Evolutionary conservation across 2,797 vertebrate species (phyloP).

Genomic region (Carduelis carduelis): DNA sequence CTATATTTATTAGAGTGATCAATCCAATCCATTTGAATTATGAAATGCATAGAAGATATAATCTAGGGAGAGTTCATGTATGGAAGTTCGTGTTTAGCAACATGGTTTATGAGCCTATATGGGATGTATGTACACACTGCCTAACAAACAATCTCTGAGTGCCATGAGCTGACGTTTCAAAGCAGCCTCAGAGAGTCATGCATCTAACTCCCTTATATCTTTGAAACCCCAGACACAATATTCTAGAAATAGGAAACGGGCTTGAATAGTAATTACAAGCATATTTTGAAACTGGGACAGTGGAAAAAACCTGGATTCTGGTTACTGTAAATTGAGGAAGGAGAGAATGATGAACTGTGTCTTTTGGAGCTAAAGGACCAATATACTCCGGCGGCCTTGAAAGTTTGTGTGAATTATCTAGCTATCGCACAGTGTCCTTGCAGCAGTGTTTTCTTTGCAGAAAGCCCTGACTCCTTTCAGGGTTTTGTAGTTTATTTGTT

Average conservation of each 20-base stretch:
- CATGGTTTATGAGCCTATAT: not conserved
- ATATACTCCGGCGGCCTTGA: not conserved
- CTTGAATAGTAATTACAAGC: slow-evolving; percentile 13
- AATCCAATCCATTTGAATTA: not conserved
- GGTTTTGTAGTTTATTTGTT: not conserved
- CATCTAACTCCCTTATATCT: slow-evolving; percentile 9
- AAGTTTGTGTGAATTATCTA: slow-evolving; percentile 29
- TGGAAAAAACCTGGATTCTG: not conserved
- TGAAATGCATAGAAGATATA: not conserved
- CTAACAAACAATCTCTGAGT: slow-evolving; percentile 12
- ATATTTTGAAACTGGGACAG: slow-evolving; percentile 3
- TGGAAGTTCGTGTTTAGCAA: not conserved
- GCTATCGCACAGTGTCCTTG: not conserved
- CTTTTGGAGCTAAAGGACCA: slow-evolving; percentile 5
- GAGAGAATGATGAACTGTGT: not conserved
- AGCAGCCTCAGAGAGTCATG: slow-evolving; percentile 28
- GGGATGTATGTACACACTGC: not conserved
- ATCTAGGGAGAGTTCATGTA: not conserved
- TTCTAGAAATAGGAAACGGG: slow-evolving; percentile 4
- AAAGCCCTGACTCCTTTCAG: not conserved
- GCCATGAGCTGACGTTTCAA: not conserved
- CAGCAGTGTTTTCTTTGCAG: slow-evolving; percentile 24
- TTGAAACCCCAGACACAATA: not conserved
- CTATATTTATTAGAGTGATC: not conserved
- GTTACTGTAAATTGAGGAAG: slow-evolving; percentile 10